These are phyloP conservation scores for Piaya cayana DNA, from an alignment of 2,113 vertebrate genomes.

Conservation along the genomic window DNA sequence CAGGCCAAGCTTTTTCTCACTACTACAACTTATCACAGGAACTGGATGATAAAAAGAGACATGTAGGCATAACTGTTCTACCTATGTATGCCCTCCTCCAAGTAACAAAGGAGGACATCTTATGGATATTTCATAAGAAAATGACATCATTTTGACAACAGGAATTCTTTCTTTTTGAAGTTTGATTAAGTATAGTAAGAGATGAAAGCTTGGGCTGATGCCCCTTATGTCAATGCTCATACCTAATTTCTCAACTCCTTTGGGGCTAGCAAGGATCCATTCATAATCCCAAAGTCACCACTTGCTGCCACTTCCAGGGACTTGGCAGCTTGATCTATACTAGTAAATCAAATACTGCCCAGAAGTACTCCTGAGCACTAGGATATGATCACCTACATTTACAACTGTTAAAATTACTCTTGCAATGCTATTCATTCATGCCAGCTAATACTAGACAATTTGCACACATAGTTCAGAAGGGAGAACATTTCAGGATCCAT, in stretches of 20 bases:
- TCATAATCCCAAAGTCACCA: slow-evolving; percentile 5
- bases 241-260: neutral
- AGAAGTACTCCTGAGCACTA: neutral
- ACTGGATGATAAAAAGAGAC: neutral
- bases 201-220: neutral
- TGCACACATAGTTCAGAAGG: neutral
- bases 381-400: slow-evolving; percentile 6
- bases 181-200: neutral
- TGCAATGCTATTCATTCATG: slow-evolving; percentile 21
- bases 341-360: slow-evolving; percentile 24
- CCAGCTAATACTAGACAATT: neutral
- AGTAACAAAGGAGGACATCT: neutral
- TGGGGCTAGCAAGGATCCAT: neutral
- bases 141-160: neutral
- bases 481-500: slow-evolving; percentile 9
- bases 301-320: neutral
- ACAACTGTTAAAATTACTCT: slow-evolving; percentile 9
- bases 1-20: neutral
- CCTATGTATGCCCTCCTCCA: neutral
- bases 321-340: neutral
- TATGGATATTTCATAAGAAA: neutral
- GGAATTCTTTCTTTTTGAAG: slow-evolving; percentile 1
- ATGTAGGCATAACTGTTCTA: neutral
- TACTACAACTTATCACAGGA: neutral
- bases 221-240: slow-evolving; percentile 7